These are phyloP conservation scores for Pteropus rufus DNA, from an alignment of 2,797 vertebrate genomes.

Conservation along the genomic window DNA sequence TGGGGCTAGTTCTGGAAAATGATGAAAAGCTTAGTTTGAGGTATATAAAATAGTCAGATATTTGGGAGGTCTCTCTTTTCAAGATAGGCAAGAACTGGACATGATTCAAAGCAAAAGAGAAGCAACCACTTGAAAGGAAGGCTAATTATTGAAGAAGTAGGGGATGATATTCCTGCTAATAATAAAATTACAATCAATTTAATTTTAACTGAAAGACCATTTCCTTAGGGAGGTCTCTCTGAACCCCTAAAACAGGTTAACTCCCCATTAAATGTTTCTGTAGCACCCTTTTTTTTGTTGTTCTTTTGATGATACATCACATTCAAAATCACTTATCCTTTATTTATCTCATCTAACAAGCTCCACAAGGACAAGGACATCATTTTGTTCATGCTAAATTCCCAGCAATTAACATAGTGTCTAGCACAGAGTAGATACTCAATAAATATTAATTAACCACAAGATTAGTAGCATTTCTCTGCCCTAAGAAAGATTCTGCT, in stretches of 20 bases:
- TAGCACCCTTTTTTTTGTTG: not conserved
- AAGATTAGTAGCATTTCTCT: not conserved
- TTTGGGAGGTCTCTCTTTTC: not conserved
- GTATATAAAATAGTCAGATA: not conserved
- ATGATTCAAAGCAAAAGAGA: not conserved
- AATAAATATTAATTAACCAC: not conserved
- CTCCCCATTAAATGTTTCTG: not conserved
- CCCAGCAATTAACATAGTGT: not conserved
- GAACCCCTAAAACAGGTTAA: not conserved
- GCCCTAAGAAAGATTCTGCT: not conserved
- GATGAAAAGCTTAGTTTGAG: not conserved
- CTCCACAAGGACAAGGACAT: not conserved
- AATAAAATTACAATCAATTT: not conserved
- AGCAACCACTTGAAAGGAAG: conserved; percentile 13
- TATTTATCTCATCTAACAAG: not conserved
- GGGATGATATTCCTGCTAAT: not conserved
- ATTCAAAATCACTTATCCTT: not conserved
- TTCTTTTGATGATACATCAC: not conserved
- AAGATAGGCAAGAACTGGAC: not conserved
- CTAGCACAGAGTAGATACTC: not conserved
- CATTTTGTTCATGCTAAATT: not conserved
- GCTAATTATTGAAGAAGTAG: not conserved
- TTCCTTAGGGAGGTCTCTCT: not conserved
- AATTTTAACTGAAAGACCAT: not conserved
- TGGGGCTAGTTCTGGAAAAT: not conserved